Conservation (phyloP, 2,113 vertebrate species). For the Puma concolor region DNA sequence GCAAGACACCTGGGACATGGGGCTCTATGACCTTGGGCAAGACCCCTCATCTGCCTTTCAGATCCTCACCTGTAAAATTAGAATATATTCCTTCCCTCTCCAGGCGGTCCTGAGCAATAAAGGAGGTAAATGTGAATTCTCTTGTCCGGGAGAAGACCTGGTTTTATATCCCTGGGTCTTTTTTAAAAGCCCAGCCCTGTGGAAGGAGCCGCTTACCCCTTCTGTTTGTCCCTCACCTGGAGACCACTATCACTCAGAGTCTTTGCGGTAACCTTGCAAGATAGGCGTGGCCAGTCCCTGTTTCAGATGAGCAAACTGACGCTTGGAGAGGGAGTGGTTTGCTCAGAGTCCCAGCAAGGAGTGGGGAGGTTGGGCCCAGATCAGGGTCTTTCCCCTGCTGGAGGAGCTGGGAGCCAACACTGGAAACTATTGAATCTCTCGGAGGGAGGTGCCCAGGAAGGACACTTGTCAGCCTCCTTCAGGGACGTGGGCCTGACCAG, state of each 20-base stretch:
- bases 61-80: not conserved
- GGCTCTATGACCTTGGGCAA: not conserved
- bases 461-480: not conserved
- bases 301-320: not conserved
- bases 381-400: not conserved
- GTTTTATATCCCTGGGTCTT: not conserved
- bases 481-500: not conserved
- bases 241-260: not conserved
- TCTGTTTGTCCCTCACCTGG: not conserved
- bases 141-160: not conserved
- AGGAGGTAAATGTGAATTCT: not conserved
- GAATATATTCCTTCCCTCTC: not conserved
- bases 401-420: not conserved
- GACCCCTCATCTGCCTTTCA: not conserved
- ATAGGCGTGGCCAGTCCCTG: not conserved
- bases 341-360: not conserved
- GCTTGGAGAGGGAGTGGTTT: not conserved
- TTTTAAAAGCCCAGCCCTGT: not conserved
- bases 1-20: not conserved
- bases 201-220: not conserved
- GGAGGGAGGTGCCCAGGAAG: not conserved
- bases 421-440: not conserved
- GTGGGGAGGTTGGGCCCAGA: not conserved
- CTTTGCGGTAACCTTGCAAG: not conserved
- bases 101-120: not conserved